A percentile compares a stretch with the other conserved stretches of the same genome.
phyloP scores from a whole-genome alignment of 2,888 invertebrate species.

The Cabera pusaria region DNA sequence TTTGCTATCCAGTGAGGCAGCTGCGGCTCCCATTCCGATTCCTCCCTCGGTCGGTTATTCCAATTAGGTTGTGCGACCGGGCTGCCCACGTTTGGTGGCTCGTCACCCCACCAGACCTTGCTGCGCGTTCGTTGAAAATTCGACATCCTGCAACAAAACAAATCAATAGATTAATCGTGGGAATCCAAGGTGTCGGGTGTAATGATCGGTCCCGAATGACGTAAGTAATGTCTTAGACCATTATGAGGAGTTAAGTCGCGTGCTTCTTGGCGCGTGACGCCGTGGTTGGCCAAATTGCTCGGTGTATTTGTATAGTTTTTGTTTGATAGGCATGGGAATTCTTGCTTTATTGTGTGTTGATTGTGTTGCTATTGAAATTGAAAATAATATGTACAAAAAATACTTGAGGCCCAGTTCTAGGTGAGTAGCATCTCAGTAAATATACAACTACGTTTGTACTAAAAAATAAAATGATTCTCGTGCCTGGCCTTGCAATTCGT shows the following conservation, averaged over 20 bases:
- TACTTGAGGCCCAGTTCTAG: too few species aligned
- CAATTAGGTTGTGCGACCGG: constrained; percentile 66
- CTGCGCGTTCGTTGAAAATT: constrained; percentile 87
- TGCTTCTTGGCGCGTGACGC: constrained; percentile 62
- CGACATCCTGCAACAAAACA: constrained; percentile 82
- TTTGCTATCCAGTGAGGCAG: constrained; percentile 79
- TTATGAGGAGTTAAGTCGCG: constrained; percentile 62
- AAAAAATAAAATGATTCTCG: too few species aligned
- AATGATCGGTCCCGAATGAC: constrained; percentile 70
- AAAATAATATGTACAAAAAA: constrained; percentile 38
- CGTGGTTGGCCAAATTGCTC: constrained; percentile 53
- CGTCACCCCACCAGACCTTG: constrained; percentile 87
- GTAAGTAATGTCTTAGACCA: constrained; percentile 73
- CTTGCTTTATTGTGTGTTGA: constrained; percentile 43
- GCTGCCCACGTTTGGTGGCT: constrained; percentile 68
- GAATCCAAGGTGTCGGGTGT: constrained; percentile 58
- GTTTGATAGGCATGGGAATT: constrained; percentile 62
- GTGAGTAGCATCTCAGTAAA: background rate
- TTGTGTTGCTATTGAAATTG: constrained; percentile 37
- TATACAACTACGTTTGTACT: background rate
- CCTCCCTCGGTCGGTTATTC: constrained; percentile 54
- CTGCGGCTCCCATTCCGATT: constrained; percentile 77
- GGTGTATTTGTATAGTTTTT: constrained; percentile 50
- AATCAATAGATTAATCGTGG: constrained; percentile 60
- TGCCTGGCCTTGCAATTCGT: too few species aligned